Conservation (phyloP, 2,113 vertebrate genomes). For the Heterocephalus glaber region DNA sequence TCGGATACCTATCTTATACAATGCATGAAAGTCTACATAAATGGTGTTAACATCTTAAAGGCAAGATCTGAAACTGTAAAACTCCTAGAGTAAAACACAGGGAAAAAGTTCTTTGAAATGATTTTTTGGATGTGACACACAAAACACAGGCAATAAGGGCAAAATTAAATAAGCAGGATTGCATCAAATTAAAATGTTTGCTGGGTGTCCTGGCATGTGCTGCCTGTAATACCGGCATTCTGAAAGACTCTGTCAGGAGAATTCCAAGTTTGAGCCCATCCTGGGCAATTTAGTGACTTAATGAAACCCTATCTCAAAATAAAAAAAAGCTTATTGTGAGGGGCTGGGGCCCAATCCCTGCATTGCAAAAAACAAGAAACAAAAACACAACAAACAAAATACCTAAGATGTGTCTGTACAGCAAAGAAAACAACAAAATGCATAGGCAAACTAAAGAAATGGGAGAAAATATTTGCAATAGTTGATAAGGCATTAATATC, state of each 20-base stretch:
- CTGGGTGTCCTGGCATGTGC: no score
- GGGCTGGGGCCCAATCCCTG: neutral
- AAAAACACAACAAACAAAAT: neutral
- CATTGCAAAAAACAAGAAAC: neutral
- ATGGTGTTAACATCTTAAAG: neutral
- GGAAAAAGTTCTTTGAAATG: neutral
- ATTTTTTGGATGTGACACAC: neutral
- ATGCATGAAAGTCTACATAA: neutral
- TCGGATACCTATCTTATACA: neutral
- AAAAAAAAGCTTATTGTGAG: neutral
- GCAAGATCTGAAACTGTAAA: neutral
- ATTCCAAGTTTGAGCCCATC: neutral
- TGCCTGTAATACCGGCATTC: neutral
- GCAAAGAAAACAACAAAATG: neutral
- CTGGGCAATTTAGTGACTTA: neutral
- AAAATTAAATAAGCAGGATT: neutral
- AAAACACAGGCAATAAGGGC: neutral
- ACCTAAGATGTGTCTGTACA: neutral
- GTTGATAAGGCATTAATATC: neutral
- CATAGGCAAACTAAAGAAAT: neutral
- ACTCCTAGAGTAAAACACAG: neutral
- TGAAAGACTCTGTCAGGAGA: neutral
- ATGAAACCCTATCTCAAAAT: neutral
- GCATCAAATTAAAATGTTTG: neutral
- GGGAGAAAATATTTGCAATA: neutral